Evolutionary conservation across 2,113 vertebrate species (phyloP).

Genomic region (Python bivittatus): DNA sequence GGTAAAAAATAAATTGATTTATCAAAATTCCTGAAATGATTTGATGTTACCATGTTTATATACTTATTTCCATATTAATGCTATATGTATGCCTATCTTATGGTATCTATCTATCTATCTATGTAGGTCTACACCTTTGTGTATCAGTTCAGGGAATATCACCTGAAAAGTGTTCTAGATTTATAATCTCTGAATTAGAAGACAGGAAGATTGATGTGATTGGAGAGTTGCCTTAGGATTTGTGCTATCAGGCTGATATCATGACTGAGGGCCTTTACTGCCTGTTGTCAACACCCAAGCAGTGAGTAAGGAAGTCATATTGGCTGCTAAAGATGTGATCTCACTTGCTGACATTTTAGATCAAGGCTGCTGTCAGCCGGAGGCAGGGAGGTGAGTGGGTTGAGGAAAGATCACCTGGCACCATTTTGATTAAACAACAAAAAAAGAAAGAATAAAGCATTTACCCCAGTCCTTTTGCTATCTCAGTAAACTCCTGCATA

Average conservation of each 20-base stretch:
- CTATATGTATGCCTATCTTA: background rate
- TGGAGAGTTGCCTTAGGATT: background rate
- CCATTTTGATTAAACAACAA: conserved; percentile 44
- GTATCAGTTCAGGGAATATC: background rate
- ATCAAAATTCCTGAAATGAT: background rate
- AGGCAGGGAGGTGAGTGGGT: conserved; percentile 1
- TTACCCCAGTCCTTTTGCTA: conserved; percentile 44
- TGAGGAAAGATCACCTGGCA: conserved; percentile 55
- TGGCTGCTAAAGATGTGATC: conserved; percentile 51
- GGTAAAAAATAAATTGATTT: background rate
- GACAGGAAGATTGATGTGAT: accelerated
- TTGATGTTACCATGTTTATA: background rate
- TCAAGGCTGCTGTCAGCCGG: conserved; percentile 54
- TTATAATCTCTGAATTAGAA: background rate
- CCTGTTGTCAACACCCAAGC: conserved; percentile 55
- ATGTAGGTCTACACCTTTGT: conserved; percentile 9
- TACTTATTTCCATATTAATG: background rate
- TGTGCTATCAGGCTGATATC: conserved; percentile 2
- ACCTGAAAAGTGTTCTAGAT: background rate
- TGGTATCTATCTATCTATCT: background rate
- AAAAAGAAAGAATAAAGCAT: background rate
- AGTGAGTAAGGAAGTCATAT: conserved; percentile 47
- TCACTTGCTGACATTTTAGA: conserved; percentile 59
- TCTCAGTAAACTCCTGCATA: conserved; percentile 55
- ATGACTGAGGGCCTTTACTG: conserved; percentile 56